Conservation (phyloP, 2,888 invertebrate species). For the Pecten maximus region DNA sequence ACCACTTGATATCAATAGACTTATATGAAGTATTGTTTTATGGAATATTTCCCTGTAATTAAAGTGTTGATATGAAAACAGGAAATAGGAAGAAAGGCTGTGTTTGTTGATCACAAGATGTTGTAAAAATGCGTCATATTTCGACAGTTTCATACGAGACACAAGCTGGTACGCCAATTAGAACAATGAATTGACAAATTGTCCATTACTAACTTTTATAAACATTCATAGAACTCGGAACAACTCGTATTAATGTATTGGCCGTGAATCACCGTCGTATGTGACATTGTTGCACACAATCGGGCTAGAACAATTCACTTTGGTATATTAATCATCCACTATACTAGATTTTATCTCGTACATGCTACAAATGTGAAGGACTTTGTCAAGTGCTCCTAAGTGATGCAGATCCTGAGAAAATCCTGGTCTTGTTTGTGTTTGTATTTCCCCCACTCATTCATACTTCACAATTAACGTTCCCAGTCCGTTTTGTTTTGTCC, state of each 20-base stretch:
- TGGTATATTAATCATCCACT: neutral
- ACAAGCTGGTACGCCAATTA: neutral
- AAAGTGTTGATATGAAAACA: neutral
- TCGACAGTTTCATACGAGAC: neutral
- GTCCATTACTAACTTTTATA: neutral
- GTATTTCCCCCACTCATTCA: constrained; percentile 26
- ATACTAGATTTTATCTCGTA: neutral
- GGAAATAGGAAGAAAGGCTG: neutral
- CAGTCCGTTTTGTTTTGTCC: neutral
- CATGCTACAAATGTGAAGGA: constrained; percentile 33
- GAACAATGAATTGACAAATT: constrained; percentile 21
- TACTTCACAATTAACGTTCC: neutral
- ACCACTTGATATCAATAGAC: neutral
- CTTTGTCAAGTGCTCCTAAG: constrained; percentile 27
- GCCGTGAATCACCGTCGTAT: neutral
- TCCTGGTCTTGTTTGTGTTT: constrained; percentile 4
- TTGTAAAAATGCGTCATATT: neutral
- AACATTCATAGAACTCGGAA: neutral
- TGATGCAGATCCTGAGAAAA: constrained; percentile 35
- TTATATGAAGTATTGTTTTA: neutral
- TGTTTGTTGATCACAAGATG: constrained; percentile 1
- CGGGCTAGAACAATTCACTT: neutral
- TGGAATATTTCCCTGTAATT: constrained; percentile 9
- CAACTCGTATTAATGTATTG: constrained; percentile 14
- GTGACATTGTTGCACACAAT: constrained; percentile 13